These are phyloP conservation scores for Petrocephalus zakoni DNA, from an alignment of 2,113 vertebrate species.

Conservation along the genomic window DNA sequence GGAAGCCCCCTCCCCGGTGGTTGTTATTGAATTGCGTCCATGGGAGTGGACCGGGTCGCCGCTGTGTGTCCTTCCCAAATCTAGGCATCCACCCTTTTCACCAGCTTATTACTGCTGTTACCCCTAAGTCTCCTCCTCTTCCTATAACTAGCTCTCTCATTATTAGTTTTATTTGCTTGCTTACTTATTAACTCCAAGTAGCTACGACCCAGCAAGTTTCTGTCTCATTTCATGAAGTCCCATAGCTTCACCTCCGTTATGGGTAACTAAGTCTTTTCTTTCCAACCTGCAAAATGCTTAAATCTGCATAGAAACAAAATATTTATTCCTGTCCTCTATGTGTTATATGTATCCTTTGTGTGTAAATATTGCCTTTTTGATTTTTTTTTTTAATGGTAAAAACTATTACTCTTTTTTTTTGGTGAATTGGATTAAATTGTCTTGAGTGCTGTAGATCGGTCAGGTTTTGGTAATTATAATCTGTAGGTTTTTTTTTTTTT, in stretches of 20 bases:
- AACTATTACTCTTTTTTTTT: neutral
- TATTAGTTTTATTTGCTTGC: neutral
- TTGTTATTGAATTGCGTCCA: conserved; percentile 6
- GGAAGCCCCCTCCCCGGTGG: conserved; percentile 26
- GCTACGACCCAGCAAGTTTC: neutral
- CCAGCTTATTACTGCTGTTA: neutral
- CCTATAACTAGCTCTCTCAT: neutral
- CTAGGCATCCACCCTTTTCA: neutral
- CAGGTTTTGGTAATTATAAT: neutral
- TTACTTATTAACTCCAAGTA: neutral
- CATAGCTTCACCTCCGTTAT: neutral
- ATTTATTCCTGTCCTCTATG: neutral
- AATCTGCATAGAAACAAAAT: neutral
- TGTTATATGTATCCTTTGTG: neutral
- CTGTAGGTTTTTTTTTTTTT: neutral
- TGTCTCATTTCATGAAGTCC: neutral
- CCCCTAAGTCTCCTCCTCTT: neutral
- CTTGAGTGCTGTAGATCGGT: neutral
- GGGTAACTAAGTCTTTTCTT: neutral
- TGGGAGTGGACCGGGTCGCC: neutral
- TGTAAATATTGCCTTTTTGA: neutral
- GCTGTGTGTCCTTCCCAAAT: neutral
- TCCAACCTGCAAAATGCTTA: neutral
- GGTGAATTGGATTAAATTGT: neutral
- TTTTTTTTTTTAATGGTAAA: neutral